Base-by-base conservation (phyloP, 1,140 invertebrate species). In the Solenopsis fugax region DNA sequence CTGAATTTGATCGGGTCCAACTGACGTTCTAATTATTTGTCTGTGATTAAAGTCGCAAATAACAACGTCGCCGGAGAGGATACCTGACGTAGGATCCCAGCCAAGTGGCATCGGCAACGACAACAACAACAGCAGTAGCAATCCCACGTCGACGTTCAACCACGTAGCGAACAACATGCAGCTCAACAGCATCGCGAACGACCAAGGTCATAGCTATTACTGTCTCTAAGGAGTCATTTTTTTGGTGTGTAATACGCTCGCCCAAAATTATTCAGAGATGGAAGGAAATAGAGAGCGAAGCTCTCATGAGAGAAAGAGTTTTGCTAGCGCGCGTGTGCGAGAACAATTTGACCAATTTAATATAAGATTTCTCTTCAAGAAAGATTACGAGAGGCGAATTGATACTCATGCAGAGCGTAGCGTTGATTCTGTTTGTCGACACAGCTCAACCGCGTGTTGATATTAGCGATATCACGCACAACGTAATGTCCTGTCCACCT, bases 171-270 rank as follows among this genome's bases (percentile, higher is more conserved):
- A 92, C 91, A 95, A 94, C 86, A 91, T 94, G 29, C 93, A 95
- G 84, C 92, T 95, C 69, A 95, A 89, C 91, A 94, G 92, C 91
- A 94, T 95, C 81, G 91, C 93, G 87, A 94, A 93, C 85, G 95
- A 95, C 92, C 94, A 95, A 94, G 94, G 95, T 95, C 92, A 91
- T 94, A 94, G 91, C 92, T 93, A 92, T 93, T 93, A 93, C 90
- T 93, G 92, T 93, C 93, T 93, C 86, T 93, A 89, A 93, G 93
- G 92, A 92, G 89, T 92, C 90, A 86, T 92, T 93, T 93, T 73
- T 91, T 29, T 89, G 87, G 84, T 91, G 89, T 90, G 89, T 91
- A 89, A 62, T 81, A 81, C 76, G 85, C 86, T 89, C 81, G 85
- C 80, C 89, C 29, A 81, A 88, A 91, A 87, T 90, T 91, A 87